These are phyloP conservation scores for Muntiacus muntjak DNA, from an alignment of 2,113 vertebrate species.

Conservation along the genomic window DNA sequence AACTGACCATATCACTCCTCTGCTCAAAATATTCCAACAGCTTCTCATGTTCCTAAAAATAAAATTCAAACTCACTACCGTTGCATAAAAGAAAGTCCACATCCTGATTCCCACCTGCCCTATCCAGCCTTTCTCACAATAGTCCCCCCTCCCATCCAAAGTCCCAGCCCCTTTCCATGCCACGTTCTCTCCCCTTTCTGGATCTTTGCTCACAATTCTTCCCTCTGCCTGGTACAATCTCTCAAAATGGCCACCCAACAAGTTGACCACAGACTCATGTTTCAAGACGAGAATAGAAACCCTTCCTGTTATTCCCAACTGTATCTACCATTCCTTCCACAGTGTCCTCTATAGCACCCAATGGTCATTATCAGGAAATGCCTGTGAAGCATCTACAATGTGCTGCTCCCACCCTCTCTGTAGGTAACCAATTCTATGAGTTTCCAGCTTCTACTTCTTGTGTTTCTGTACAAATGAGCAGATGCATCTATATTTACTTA, in stretches of 20 bases:
- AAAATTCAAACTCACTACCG: neutral
- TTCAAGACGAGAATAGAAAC: constrained; percentile 33
- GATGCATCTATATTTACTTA: neutral
- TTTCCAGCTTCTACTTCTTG: neutral
- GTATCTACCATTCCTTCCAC: neutral
- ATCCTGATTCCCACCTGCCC: neutral
- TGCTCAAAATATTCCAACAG: neutral
- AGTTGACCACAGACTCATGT: neutral
- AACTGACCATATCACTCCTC: neutral
- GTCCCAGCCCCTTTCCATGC: neutral
- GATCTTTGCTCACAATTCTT: neutral
- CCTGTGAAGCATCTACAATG: neutral
- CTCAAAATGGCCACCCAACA: neutral
- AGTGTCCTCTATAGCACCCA: neutral
- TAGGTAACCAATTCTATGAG: neutral
- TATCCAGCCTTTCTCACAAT: neutral
- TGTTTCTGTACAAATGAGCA: constrained; percentile 4
- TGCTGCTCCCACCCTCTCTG: neutral
- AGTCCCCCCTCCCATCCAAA: neutral
- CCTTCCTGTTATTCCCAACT: neutral
- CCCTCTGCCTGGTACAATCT: constrained; percentile 13
- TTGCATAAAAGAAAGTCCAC: neutral
- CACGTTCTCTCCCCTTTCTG: neutral
- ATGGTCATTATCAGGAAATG: neutral
- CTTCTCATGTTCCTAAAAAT: neutral